A percentile compares a stretch with the other conserved stretches of the same genome.
Conservation (phyloP, 2,888 invertebrate species). For the Antheraea yamamai region DNA sequence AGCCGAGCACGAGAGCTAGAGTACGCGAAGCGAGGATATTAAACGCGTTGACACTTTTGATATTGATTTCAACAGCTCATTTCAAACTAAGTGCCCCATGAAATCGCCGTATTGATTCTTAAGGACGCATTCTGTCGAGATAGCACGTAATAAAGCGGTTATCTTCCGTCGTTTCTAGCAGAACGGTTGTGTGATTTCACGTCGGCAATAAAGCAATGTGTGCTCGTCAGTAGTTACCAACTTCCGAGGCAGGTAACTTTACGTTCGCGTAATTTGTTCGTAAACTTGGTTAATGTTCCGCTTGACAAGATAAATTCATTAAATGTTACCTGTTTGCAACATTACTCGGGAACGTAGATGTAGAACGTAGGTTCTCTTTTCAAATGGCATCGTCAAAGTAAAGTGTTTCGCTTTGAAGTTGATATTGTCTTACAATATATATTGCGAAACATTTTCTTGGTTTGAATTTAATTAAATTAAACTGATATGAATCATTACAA, state of each 20-base stretch:
- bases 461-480: constrained; percentile 21
- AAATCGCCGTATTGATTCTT: constrained; percentile 48
- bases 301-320: constrained; percentile 79
- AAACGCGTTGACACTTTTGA: constrained; percentile 46
- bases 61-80: constrained; percentile 50
- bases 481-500: not conserved
- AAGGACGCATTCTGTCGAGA: constrained; percentile 53
- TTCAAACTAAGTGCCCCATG: constrained; percentile 47
- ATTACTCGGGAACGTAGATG: constrained; percentile 44
- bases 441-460: constrained; percentile 26
- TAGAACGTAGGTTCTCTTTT: constrained; percentile 39
- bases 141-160: constrained; percentile 72
- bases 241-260: constrained; percentile 69
- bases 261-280: constrained; percentile 73
- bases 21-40: constrained; percentile 35
- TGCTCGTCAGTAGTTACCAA: constrained; percentile 38
- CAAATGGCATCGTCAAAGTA: constrained; percentile 53
- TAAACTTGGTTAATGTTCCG: constrained; percentile 74
- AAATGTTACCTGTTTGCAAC: constrained; percentile 61
- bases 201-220: constrained; percentile 16
- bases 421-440: constrained; percentile 21
- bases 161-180: constrained; percentile 70
- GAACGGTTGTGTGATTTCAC: constrained; percentile 59
- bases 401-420: constrained; percentile 43
- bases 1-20: constrained; percentile 38